Evolutionary conservation across 2,888 invertebrate genomes (phyloP).

Genomic region (Physocephala rufipes): DNA sequence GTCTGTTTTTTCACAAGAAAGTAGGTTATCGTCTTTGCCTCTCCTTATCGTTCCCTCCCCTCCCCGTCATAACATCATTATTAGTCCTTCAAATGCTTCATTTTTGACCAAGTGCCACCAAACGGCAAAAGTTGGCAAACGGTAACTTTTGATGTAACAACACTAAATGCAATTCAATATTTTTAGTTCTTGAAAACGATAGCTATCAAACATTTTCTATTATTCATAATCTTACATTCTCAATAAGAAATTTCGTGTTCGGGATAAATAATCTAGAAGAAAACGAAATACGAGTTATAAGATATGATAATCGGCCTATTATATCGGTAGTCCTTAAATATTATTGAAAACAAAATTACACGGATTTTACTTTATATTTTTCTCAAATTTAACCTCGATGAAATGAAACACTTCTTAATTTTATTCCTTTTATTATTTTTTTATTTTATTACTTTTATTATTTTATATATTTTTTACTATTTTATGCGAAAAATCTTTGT

Average conservation of each 20-base stretch:
- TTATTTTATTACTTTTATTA: not conserved
- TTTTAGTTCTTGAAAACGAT: not conserved
- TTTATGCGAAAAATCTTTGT: too few relatives aligned
- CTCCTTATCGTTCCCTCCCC: not conserved
- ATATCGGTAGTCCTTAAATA: too few relatives aligned
- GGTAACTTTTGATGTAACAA: too few relatives aligned
- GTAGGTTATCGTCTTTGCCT: not conserved
- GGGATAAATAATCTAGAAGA: not conserved
- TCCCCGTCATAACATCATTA: too few relatives aligned
- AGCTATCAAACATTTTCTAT: not conserved
- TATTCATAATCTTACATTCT: not conserved
- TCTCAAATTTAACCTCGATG: conserved; percentile 1
- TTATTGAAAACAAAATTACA: not conserved
- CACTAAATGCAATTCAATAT: conserved; percentile 44
- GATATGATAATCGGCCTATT: too few relatives aligned
- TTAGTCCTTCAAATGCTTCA: conserved; percentile 53
- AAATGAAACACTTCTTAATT: not conserved
- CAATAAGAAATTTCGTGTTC: not conserved
- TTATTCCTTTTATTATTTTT: conserved; percentile 2
- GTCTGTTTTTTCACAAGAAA: too few relatives aligned
- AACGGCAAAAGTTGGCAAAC: conserved; percentile 50
- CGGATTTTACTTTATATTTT: conserved; percentile 24
- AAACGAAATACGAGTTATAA: not conserved
- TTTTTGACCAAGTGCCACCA: conserved; percentile 49
- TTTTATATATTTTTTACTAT: too few relatives aligned